Percentiles rank a stretch among this genome's conserved stretches.
Conservation (phyloP, 2,797 vertebrate genomes). For the Sebastes vulpes region DNA sequence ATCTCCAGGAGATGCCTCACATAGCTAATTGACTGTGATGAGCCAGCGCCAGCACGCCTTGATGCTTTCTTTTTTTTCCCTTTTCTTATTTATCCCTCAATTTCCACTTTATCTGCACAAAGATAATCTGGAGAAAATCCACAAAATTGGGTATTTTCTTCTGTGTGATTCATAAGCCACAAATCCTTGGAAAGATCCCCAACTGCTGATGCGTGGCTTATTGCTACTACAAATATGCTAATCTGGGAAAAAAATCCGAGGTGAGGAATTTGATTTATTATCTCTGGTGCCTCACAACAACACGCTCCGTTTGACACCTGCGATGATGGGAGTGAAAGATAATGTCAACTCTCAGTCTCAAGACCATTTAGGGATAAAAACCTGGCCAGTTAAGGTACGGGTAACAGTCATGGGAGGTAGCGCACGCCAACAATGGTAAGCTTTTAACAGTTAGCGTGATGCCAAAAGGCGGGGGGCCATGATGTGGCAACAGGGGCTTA, state of each 20-base stretch:
- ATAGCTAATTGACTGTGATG: slow-evolving; percentile 76
- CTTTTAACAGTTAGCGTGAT: slow-evolving; percentile 33
- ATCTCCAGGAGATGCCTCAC: slow-evolving; percentile 59
- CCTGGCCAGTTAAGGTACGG: slow-evolving; percentile 6
- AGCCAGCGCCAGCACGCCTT: slow-evolving; percentile 53
- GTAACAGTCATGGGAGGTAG: slow-evolving; percentile 3
- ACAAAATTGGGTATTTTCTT: slow-evolving; percentile 45
- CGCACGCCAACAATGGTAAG: slow-evolving; percentile 2
- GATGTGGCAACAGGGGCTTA: slow-evolving; percentile 73
- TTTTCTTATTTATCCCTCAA: slow-evolving; percentile 54
- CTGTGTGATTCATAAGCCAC: slow-evolving; percentile 40
- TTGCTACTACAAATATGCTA: slow-evolving; percentile 67
- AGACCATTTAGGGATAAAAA: slow-evolving; percentile 3
- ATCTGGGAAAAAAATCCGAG: slow-evolving; percentile 49
- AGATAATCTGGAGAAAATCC: slow-evolving; percentile 65
- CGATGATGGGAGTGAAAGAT: slow-evolving; percentile 9
- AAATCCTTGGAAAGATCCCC: slow-evolving; percentile 57
- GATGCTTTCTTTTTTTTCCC: neutral
- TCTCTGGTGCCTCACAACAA: slow-evolving; percentile 35
- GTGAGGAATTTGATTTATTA: slow-evolving; percentile 51
- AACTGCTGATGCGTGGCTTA: slow-evolving; percentile 43
- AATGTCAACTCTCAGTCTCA: slow-evolving; percentile 28
- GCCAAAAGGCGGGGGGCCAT: slow-evolving; percentile 30
- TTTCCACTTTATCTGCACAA: slow-evolving; percentile 55
- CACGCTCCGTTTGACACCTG: slow-evolving; percentile 42